A percentile compares a stretch with the other conserved stretches of the same genome.
phyloP scores from a whole-genome alignment of 30 jellyfish, hydroid and myxozoan species.

The Haliclystus octoradiatus region DNA sequence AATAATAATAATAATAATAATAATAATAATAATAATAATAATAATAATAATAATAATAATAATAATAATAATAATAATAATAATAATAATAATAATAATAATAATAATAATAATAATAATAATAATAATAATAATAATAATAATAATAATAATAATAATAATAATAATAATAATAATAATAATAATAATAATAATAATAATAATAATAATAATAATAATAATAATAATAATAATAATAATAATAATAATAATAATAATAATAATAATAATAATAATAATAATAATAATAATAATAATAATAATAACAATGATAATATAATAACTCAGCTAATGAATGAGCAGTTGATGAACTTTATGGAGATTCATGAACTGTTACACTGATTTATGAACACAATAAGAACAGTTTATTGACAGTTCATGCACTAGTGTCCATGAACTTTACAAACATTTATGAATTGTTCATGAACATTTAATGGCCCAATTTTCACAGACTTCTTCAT shows the following conservation, averaged over 20 bases:
- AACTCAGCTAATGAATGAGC: no score
- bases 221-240: constrained; percentile 2
- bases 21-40: constrained; percentile 1
- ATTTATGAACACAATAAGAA: no score
- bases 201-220: not conserved
- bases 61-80: constrained; percentile 2
- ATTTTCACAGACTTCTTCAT: no score
- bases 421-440: no score
- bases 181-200: constrained; percentile 2
- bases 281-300: constrained; percentile 2
- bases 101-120: not conserved
- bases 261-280: constrained; percentile 1
- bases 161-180: constrained; percentile 4
- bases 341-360: no score
- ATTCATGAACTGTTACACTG: no score
- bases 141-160: not conserved
- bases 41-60: constrained; percentile 2
- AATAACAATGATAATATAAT: no score
- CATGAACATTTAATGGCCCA: no score
- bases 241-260: constrained; percentile 2
- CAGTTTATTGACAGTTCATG: no score
- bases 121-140: constrained; percentile 6
- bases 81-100: not conserved
- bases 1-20: constrained; percentile 1
- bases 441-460: no score